These are phyloP conservation scores for Idaea straminata DNA, from an alignment of 2,888 invertebrate genomes.

Conservation along the genomic window DNA sequence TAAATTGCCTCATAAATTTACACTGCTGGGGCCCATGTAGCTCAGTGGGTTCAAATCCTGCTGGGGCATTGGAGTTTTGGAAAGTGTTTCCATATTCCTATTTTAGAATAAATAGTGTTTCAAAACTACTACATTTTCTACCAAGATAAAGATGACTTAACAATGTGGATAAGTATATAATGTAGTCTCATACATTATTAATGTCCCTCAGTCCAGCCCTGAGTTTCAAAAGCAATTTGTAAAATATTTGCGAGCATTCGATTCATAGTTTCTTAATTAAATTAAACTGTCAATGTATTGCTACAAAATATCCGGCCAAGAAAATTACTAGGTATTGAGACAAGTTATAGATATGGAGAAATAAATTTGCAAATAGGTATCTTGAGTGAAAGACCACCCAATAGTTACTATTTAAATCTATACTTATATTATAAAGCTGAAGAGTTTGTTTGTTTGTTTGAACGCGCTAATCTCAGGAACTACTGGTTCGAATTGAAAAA, in stretches of 20 bases:
- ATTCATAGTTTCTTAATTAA: constrained; percentile 11
- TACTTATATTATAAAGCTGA: too few relatives aligned
- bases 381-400: constrained; percentile 3
- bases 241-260: background rate
- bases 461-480: too few relatives aligned
- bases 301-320: background rate
- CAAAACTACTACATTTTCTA: too few relatives aligned
- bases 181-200: background rate
- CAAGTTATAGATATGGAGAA: background rate
- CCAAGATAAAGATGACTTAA: too few relatives aligned
- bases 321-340: background rate
- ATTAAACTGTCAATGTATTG: constrained; percentile 5
- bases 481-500: too few relatives aligned
- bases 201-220: background rate
- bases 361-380: constrained; percentile 2
- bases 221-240: background rate
- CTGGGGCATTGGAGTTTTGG: too few relatives aligned
- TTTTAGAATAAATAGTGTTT: too few relatives aligned
- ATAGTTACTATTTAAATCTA: background rate
- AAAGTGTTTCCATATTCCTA: too few relatives aligned
- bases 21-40: too few relatives aligned
- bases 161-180: background rate
- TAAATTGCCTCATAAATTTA: too few relatives aligned
- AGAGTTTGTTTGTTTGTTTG: too few relatives aligned
- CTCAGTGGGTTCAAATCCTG: too few relatives aligned